Conservation (phyloP, 2,797 vertebrate species). For the Coranthus polyacanthus region DNA sequence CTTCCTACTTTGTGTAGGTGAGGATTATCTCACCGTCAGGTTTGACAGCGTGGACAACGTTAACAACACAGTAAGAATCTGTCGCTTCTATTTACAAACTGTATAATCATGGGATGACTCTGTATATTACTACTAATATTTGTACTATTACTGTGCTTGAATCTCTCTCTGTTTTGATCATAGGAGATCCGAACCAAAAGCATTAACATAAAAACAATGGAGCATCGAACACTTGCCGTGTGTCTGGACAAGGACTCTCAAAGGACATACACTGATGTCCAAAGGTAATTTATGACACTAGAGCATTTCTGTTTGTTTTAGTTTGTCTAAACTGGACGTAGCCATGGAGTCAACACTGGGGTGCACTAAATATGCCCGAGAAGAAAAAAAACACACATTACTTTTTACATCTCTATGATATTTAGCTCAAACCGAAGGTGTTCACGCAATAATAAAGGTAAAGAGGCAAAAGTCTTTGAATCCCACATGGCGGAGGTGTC, state of each 20-base stretch:
- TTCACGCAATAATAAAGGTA: too few relatives aligned
- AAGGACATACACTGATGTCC: constrained; percentile 85
- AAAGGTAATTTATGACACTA: constrained; percentile 77
- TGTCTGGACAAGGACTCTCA: constrained; percentile 88
- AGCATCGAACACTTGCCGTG: constrained; percentile 84
- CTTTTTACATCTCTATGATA: too few relatives aligned
- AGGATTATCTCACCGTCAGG: constrained; percentile 79
- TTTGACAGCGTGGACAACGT: constrained; percentile 75
- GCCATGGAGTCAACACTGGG: too few relatives aligned
- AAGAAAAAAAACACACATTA: too few relatives aligned
- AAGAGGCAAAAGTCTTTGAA: too few relatives aligned
- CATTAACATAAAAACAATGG: constrained; percentile 84
- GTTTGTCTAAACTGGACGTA: too few relatives aligned
- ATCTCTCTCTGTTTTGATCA: constrained; percentile 46
- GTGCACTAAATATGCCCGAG: too few relatives aligned
- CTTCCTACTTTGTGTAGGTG: constrained; percentile 63
- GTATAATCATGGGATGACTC: too few relatives aligned
- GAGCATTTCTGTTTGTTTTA: not conserved
- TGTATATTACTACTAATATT: not conserved
- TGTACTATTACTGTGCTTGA: not conserved
- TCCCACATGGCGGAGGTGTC: too few relatives aligned
- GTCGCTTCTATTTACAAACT: too few relatives aligned
- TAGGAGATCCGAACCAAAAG: constrained; percentile 79
- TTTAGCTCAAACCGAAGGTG: too few relatives aligned
- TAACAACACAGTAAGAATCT: constrained; percentile 32